Conservation (phyloP, 2,113 vertebrate species). For the Rhinogobius similis region DNA sequence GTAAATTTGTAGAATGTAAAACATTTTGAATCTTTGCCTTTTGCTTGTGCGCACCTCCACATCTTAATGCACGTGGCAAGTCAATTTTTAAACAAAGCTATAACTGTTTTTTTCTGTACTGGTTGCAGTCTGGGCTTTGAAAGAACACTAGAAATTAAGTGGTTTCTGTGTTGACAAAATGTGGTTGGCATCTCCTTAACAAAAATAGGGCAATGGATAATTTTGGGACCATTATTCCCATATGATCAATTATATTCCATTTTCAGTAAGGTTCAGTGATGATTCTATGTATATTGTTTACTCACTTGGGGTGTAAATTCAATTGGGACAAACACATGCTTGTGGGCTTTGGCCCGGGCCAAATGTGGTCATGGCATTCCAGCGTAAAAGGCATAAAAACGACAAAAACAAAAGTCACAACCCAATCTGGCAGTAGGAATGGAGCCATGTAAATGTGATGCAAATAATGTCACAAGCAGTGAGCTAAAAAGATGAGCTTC, state of each 20-base stretch:
- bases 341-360: constrained; percentile 49
- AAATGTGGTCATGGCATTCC: constrained; percentile 23
- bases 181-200: constrained; percentile 50
- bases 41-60: neutral
- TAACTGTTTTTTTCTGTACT: constrained; percentile 15
- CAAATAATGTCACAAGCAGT: neutral
- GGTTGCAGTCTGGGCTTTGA: constrained; percentile 30
- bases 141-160: constrained; percentile 38
- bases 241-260: neutral
- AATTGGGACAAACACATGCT: constrained; percentile 64
- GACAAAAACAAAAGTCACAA: constrained; percentile 1
- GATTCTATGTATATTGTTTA: neutral
- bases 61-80: constrained; percentile 49
- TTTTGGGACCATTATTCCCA: neutral
- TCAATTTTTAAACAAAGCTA: constrained; percentile 13
- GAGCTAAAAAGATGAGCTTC: neutral
- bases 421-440: neutral
- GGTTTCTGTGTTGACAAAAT: constrained; percentile 34
- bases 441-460: neutral
- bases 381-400: neutral
- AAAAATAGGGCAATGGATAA: constrained; percentile 16
- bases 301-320: constrained; percentile 36
- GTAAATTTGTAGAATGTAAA: constrained; percentile 49
- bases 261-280: neutral
- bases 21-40: neutral